Conservation (phyloP, 2,113 vertebrate genomes). For the Indicator indicator region DNA sequence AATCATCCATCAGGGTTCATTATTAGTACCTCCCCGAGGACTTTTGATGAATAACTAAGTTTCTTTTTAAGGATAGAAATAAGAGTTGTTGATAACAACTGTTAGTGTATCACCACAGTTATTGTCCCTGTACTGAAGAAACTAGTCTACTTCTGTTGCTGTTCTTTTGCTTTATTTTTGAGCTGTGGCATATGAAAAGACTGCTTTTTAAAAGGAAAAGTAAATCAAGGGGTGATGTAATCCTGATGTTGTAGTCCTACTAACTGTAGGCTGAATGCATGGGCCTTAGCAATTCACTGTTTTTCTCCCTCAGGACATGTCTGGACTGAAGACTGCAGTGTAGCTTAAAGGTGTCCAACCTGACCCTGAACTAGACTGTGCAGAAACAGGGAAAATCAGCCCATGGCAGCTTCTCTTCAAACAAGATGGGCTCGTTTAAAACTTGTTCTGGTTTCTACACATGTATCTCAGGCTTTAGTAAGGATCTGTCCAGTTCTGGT, state of each 20-base stretch:
- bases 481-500: neutral
- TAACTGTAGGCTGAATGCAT: neutral
- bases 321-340: neutral
- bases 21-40: neutral
- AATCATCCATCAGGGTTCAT: neutral
- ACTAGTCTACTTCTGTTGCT: neutral
- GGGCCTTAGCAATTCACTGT: neutral
- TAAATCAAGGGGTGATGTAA: neutral
- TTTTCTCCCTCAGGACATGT: neutral
- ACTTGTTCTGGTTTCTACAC: neutral
- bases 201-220: neutral
- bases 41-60: neutral
- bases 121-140: neutral
- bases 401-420: neutral
- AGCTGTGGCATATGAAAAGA: neutral
- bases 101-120: neutral
- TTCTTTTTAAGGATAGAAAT: neutral
- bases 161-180: neutral
- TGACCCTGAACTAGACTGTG: neutral
- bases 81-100: neutral
- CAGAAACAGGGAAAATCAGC: neutral
- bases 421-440: neutral
- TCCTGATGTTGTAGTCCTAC: neutral
- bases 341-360: neutral
- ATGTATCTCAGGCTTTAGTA: neutral